Conservation (phyloP, 2,888 invertebrate species). For the Kryphioiulus occultus region DNA sequence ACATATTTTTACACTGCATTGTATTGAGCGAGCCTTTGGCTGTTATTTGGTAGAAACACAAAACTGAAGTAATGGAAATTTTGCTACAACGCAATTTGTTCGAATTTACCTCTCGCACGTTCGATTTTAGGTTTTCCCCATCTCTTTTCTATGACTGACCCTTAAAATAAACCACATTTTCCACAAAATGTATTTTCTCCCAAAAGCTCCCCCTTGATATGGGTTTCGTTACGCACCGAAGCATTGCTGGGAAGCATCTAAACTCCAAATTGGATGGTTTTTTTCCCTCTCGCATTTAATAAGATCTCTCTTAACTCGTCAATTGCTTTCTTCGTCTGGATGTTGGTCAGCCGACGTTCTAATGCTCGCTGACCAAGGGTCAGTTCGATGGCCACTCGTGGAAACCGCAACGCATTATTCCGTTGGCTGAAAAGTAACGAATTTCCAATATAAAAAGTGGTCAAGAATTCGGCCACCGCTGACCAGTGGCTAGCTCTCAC, state of each 20-base stretch:
- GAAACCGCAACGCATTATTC: conserved; percentile 45
- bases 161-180: no score
- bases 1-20: no score
- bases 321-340: not conserved
- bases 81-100: no score
- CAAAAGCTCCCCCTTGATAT: not conserved
- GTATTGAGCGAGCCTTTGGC: no score
- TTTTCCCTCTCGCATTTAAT: not conserved
- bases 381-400: conserved; percentile 41
- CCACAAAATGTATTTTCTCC: not conserved
- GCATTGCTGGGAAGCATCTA: not conserved
- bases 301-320: not conserved
- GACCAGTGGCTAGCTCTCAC: conserved; percentile 32
- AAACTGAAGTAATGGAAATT: no score
- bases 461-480: not conserved
- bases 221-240: not conserved
- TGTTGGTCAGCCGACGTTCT: not conserved
- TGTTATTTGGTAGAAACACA: no score
- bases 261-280: not conserved
- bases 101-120: no score
- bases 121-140: no score
- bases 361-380: conserved; percentile 3
- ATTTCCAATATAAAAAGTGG: conserved; percentile 8
- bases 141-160: no score
- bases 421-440: not conserved